Evolutionary conservation across 2,888 invertebrate genomes (phyloP).

Genomic region (Diarsia dahlii): DNA sequence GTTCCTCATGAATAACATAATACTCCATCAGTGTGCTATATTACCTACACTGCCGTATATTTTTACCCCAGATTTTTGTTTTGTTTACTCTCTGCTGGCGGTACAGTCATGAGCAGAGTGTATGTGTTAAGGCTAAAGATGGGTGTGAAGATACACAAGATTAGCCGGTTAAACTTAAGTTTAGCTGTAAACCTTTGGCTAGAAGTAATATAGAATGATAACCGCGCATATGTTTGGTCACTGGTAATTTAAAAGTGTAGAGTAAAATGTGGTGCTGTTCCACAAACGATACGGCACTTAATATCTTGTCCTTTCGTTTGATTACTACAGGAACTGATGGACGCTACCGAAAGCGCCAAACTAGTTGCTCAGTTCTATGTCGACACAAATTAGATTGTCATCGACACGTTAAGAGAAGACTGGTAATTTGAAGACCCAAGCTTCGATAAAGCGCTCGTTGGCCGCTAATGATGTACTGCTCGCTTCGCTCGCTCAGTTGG

Average conservation of each 20-base stretch:
- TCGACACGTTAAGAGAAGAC: too few relatives aligned
- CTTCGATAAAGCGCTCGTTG: background rate
- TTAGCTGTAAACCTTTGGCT: background rate
- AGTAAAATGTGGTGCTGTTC: too few relatives aligned
- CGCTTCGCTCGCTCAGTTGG: background rate
- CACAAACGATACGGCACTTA: too few relatives aligned
- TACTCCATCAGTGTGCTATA: constrained; percentile 55
- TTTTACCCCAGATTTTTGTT: constrained; percentile 39
- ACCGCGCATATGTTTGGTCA: too few relatives aligned
- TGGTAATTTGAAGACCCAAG: too few relatives aligned
- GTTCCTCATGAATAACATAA: constrained; percentile 70
- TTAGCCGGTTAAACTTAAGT: background rate
- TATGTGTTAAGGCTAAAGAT: background rate
- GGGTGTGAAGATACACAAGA: background rate
- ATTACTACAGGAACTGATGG: too few relatives aligned
- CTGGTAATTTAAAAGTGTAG: too few relatives aligned
- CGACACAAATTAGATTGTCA: too few relatives aligned
- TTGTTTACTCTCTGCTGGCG: constrained; percentile 39
- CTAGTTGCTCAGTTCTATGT: too few relatives aligned
- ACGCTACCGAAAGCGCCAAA: too few relatives aligned
- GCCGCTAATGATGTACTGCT: background rate
- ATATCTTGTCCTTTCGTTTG: too few relatives aligned
- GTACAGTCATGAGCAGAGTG: background rate
- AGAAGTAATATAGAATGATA: too few relatives aligned
- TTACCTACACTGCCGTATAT: constrained; percentile 55